Conservation (phyloP, 2,797 vertebrate species). For the Sylvilagus floridanus region DNA sequence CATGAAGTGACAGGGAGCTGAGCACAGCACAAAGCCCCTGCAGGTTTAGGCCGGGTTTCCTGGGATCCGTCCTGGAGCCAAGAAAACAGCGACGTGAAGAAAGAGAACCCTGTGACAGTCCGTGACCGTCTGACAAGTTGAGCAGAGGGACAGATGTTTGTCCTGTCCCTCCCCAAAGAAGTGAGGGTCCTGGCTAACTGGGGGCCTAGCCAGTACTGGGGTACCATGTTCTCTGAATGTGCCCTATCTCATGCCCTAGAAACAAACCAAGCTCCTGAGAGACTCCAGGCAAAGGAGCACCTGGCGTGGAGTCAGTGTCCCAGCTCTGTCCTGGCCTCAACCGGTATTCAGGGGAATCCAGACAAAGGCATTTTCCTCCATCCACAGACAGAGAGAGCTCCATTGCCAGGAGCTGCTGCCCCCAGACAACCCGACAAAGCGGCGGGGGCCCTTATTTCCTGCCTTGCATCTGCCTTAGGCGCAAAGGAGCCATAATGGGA, state of each 20-base stretch:
- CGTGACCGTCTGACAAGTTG: background rate
- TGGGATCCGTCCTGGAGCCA: background rate
- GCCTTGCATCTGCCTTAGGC: background rate
- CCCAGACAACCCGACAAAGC: background rate
- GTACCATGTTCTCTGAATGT: background rate
- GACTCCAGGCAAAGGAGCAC: background rate
- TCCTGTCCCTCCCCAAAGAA: background rate
- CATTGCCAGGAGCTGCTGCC: background rate
- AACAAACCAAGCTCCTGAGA: background rate
- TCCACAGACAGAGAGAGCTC: background rate
- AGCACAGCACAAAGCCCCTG: background rate
- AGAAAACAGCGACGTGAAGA: background rate
- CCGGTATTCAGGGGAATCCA: too few relatives aligned
- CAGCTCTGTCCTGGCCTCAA: background rate
- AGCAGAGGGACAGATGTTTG: background rate
- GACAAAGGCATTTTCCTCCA: background rate
- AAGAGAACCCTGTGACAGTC: accelerated
- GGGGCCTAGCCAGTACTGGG: background rate
- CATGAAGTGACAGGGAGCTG: background rate
- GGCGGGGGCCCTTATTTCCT: background rate
- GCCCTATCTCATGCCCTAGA: background rate
- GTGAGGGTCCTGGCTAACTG: background rate
- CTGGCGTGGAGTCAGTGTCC: background rate
- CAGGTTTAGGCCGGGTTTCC: background rate
- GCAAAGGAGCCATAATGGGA: background rate